Evolutionary conservation across 2,797 vertebrate species (phyloP), one percentile per base, ranked within the genome.

Genomic region (Sphenopsis melanotis): DNA sequence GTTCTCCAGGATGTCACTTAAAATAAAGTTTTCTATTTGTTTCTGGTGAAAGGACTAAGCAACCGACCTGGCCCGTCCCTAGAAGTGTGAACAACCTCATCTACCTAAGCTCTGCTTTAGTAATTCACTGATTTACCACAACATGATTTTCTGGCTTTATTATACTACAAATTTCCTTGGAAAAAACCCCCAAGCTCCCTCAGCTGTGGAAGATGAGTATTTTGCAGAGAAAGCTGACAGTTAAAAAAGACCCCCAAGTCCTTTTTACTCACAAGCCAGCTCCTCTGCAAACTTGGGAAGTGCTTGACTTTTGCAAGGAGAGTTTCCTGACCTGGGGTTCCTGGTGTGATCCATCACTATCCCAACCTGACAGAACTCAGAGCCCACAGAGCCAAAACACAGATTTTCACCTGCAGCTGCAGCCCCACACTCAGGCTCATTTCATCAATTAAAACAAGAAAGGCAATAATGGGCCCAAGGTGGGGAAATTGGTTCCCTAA

Each of bases 1-100:
- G 34, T 81, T 88, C 89, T 96, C 44, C 84, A 91, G 91, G 93
- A 94, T 93, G 87, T 94, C 91, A 88, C 53, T 95, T 90, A 44
- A 91, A 92, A 94, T 93, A 78, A 96, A 87, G 44, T 65, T 71
- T 50, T 72, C 18, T 60, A 61, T 74, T 93, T 93, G 71, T 87
- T 89, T 81, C 94, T 94, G 76, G 65, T 50, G 32, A 63, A 83
- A 96, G 91, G 89, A 91, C 76, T 52, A 90, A 91, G 89, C 72
- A 96, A 93, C 24, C 0, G 0, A 59, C 27, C 91, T 75, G 59
- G 36, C 41, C 68, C 60, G 57, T 72, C 68, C 71, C 0, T 27
- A 89, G 75, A 89, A 30, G 53, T 64, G 36, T 83, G 84, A 77
- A 71, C 2, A 2, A 59, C 42, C 46, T n/a, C 74, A 46, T 4